A percentile compares a stretch with the other conserved stretches of the same genome.
These are phyloP conservation scores for Progne subis DNA, from an alignment of 2,113 vertebrate species.

Conservation along the genomic window DNA sequence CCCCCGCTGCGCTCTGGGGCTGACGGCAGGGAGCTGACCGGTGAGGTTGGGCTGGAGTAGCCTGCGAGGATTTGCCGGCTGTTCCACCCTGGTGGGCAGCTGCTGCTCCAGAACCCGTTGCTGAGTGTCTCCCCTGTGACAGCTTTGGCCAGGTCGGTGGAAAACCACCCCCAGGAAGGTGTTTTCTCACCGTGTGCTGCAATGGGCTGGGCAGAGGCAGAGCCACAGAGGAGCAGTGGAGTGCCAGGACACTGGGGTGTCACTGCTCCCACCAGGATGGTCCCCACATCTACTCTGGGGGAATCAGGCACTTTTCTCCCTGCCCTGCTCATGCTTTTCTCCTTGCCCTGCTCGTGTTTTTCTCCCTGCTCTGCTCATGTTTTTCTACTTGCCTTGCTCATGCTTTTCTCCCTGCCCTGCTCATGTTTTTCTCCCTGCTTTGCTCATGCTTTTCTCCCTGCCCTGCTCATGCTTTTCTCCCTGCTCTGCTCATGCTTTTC, in stretches of 20 bases:
- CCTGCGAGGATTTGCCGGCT: background rate
- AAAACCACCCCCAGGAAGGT: accelerated
- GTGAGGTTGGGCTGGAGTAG: background rate
- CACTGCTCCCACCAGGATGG: background rate
- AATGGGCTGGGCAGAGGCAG: background rate
- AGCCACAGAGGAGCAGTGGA: background rate
- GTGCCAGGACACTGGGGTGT: background rate
- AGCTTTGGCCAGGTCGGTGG: background rate
- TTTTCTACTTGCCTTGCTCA: background rate
- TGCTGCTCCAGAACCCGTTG: background rate
- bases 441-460: background rate
- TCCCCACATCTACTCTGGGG: accelerated
- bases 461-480: accelerated
- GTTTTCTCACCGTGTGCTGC: accelerated
- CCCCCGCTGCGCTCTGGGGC: background rate
- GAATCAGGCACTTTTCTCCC: background rate
- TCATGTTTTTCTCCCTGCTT: accelerated
- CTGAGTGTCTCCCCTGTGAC: accelerated
- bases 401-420: background rate
- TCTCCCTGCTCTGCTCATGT: accelerated
- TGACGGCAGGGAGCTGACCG: background rate
- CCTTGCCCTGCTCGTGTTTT: accelerated
- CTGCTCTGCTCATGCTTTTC: accelerated
- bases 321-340: accelerated
- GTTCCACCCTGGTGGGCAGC: background rate